Evolutionary conservation across 1,140 invertebrate species (phyloP), one percentile per base, ranked within the genome.

Genomic region (Mylabris phalerata): DNA sequence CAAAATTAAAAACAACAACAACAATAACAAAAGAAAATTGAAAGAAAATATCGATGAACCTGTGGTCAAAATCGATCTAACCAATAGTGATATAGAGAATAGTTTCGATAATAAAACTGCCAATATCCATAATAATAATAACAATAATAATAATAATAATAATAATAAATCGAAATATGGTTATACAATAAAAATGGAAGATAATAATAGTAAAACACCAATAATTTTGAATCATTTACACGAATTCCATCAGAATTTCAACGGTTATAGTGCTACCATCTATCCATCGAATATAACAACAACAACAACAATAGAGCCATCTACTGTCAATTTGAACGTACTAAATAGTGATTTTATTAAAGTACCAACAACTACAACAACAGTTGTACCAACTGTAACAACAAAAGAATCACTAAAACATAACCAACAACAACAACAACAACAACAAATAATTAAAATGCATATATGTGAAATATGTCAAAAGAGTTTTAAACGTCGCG

Each of bases 401-500:
- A 42, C 41, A 42, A 42, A 10, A n/a, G 5, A 42, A 42, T 9
- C 4, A 42, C 41, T 7, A 42, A 42, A 10, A 11, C 3, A 42
- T 10, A 42, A 42, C 10, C 10, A 42, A 9, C 13, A 50, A 44
- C 11, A 52, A 50, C n/a, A n/a, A n/a, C 10, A 42, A 9, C 13
- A 50, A 44, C 55, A 57, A 57, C 32, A 44, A 57, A 42, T 48
- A 26, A 38, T 51, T 9, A 69, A 69, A 48, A 47, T 47, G 0
- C 68, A 70, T 55, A 70, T 70, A 38, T 84, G 82, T 64, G 81
- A 84, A 44, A 72, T 80, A 27, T 84, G 82, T 64, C 73, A 70
- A 3, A 82, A 83, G 58, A 76, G 74, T 2, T 84, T 84, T 55
- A 82, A 82, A 68, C 67, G 82, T 57, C 80, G 80, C 73, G 82